phyloP scores from a whole-genome alignment of 2,797 vertebrate genomes.

The Clamator glandarius region DNA sequence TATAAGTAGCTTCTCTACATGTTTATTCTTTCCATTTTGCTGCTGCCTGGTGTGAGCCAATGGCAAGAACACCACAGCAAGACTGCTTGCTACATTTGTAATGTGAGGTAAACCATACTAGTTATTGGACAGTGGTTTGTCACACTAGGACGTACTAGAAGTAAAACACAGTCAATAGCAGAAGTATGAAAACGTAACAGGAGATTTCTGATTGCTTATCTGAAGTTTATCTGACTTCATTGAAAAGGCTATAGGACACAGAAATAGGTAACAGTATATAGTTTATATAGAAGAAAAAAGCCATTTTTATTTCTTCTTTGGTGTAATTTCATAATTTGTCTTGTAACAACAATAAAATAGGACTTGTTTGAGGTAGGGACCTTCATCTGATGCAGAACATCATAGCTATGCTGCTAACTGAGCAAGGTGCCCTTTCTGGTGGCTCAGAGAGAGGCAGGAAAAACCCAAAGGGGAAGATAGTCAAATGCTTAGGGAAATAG shows the following conservation, averaged over 20 bases:
- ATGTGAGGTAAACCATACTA: not conserved
- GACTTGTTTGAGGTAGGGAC: not conserved
- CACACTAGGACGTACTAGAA: not conserved
- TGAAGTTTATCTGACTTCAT: not conserved
- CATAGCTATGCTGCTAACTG: not conserved
- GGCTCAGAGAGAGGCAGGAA: not conserved
- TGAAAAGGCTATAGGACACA: not conserved
- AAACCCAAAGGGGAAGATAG: not conserved
- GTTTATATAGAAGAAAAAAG: not conserved
- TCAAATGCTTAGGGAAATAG: not conserved
- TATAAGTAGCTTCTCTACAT: not conserved
- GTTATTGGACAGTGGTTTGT: not conserved
- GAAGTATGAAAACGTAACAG: not conserved
- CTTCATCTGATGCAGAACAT: not conserved
- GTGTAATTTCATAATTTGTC: not conserved
- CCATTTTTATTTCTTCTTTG: not conserved
- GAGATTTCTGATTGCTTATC: not conserved
- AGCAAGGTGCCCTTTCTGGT: not conserved
- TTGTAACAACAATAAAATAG: not conserved
- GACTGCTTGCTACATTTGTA: not conserved
- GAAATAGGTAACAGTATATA: not conserved
- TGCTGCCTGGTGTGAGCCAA: not conserved
- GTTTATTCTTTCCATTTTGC: not conserved
- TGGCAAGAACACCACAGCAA: not conserved
- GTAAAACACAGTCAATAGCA: not conserved